A percentile compares a stretch with the other conserved stretches of the same genome.
Conservation (phyloP, 2,888 invertebrate genomes). For the Ormyrus thymus region DNA sequence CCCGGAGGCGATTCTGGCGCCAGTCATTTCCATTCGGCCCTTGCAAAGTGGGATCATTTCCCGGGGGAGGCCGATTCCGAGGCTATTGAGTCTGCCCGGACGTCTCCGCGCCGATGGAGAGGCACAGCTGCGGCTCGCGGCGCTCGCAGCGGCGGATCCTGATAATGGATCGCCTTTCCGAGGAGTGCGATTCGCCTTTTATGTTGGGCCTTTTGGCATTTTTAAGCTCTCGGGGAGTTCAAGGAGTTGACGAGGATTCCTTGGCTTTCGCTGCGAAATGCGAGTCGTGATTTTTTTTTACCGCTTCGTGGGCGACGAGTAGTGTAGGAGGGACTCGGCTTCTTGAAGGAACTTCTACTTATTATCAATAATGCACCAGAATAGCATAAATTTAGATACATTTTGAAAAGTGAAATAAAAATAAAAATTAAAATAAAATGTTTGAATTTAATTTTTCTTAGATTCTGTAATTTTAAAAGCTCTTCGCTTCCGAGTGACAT, state of each 20-base stretch:
- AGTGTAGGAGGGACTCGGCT: not conserved
- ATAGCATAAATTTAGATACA: too few relatives aligned
- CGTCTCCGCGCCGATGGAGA: not conserved
- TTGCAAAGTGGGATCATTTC: slow-evolving; percentile 74
- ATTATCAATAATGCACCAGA: too few relatives aligned
- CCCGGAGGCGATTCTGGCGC: slow-evolving; percentile 65
- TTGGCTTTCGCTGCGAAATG: too few relatives aligned
- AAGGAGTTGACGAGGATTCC: too few relatives aligned
- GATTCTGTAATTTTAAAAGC: too few relatives aligned
- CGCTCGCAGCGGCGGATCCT: not conserved
- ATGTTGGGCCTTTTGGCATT: not conserved
- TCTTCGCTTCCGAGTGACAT: too few relatives aligned
- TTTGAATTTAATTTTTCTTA: too few relatives aligned
- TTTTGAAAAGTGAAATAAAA: too few relatives aligned
- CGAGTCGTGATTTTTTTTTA: too few relatives aligned
- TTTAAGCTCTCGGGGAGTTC: not conserved
- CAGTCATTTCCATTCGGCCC: slow-evolving; percentile 73
- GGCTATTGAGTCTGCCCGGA: too few relatives aligned
- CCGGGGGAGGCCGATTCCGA: slow-evolving; percentile 62
- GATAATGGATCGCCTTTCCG: slow-evolving; percentile 31
- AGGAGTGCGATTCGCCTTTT: not conserved
- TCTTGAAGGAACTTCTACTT: not conserved
- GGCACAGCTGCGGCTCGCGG: slow-evolving; percentile 24
- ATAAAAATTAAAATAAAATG: too few relatives aligned
- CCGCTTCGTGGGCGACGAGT: too few relatives aligned